Evolutionary conservation across 2,888 invertebrate species (phyloP), one percentile per base, ranked within the genome.

Genomic region (Drosophila siamana): DNA sequence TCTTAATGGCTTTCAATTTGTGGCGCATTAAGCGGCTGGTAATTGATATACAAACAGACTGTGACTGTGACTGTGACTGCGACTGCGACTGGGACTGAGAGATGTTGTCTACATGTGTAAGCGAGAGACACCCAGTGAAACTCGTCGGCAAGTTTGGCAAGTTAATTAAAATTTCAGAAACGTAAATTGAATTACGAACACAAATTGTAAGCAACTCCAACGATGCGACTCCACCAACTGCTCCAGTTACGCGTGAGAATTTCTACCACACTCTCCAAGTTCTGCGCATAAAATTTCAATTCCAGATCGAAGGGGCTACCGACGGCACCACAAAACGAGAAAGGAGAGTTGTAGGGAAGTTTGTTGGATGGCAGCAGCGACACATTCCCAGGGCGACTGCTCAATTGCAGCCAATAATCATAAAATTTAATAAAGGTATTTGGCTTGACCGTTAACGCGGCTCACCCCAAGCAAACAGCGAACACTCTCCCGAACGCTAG

Each of bases 191-290:
- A 88, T 89, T 86, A 81, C 60, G 74, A 80, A 83, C 88, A 76
- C 88, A 79, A 86, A 83, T 86, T 86, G 88, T 86, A 72, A 75
- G 40, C 56, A 75, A 73, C 67, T 73, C 65, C 26, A 52, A 26
- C 54, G n/a, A 28, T 16, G 47, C 52, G 30, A 48, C 50, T 33
- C 61, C 80, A 69, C 69, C 71, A 77, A 71, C 63, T 90, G 89
- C 81, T 89, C 91, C 82, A 89, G 78, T 89, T 91, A 90, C 89
- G 90, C 90, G 90, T 90, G 90, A 88, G 90, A 91, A 90, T 87
- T 90, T 82, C 80, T 51, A 28, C 57, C 66, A 54, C 66, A 54
- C 64, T 65, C 78, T 78, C 57, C 65, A 24, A 28, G 9, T 52
- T 69, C 69, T 84, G 86, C 86, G 90, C 90, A 90, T 90, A 88